Percentiles rank a stretch among this genome's conserved stretches.
Evolutionary conservation across 2,113 vertebrate genomes (phyloP).

Genomic region (Apeltes quadracus): DNA sequence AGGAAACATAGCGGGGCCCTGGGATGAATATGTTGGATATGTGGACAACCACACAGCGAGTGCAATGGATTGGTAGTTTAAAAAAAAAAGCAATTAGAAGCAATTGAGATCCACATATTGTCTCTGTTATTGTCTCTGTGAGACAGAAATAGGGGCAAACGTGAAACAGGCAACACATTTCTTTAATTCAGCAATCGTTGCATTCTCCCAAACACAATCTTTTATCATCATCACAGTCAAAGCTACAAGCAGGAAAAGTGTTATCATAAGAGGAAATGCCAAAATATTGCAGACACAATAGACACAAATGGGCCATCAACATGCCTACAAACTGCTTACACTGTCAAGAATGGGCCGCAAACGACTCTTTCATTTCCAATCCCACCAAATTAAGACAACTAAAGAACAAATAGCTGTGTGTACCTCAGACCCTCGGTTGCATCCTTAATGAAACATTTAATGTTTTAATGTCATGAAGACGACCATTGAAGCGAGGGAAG

Average conservation of each 20-base stretch:
- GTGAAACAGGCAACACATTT: not conserved
- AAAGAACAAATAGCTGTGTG: not conserved
- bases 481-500: not conserved
- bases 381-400: not conserved
- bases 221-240: not conserved
- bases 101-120: conserved; percentile 15
- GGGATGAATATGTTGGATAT: conserved; percentile 23
- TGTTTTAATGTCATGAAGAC: not conserved
- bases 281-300: not conserved
- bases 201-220: not conserved
- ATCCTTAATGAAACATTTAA: not conserved
- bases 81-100: not conserved
- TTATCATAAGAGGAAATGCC: not conserved
- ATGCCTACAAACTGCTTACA: not conserved
- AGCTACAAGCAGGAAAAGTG: not conserved
- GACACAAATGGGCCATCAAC: not conserved
- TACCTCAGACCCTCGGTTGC: not conserved
- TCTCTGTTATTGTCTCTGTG: no score
- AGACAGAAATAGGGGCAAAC: not conserved
- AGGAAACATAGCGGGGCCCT: conserved; percentile 11
- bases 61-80: conserved; percentile 9
- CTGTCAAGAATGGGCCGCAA: not conserved
- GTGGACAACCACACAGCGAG: conserved; percentile 7
- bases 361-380: not conserved
- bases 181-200: not conserved